Conservation (phyloP, 2,797 vertebrate species). For the Myotis daubentonii region DNA sequence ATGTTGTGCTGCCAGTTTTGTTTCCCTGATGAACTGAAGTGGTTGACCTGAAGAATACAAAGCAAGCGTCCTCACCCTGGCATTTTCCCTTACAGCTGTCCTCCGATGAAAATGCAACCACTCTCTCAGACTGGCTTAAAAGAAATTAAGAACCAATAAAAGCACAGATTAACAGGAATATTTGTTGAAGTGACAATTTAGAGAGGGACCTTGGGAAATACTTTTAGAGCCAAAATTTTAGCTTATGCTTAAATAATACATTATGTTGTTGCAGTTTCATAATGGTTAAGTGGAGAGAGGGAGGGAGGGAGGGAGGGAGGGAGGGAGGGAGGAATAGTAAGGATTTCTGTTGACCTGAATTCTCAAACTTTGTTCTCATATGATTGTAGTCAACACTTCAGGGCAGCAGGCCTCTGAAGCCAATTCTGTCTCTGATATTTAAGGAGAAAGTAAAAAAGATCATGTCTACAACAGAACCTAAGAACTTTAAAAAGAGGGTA, state of each 20-base stretch:
- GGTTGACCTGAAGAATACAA: conserved; percentile 46
- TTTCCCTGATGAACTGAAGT: conserved; percentile 67
- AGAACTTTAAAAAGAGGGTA: not conserved
- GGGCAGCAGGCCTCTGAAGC: not conserved
- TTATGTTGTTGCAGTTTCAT: not conserved
- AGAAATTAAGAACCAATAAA: not conserved
- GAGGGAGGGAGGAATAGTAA: not conserved
- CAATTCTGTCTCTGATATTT: not conserved
- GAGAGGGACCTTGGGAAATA: not conserved
- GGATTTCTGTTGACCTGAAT: not conserved
- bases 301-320: not conserved
- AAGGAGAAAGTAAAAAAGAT: not conserved
- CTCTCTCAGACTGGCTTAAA: not conserved
- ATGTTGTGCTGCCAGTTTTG: conserved; percentile 66
- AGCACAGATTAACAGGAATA: not conserved
- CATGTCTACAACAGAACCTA: not conserved
- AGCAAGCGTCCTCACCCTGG: not conserved
- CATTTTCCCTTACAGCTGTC: not conserved
- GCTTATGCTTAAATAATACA: not conserved
- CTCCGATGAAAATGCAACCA: not conserved
- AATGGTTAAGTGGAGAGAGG: not conserved
- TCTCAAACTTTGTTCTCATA: not conserved
- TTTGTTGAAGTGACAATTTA: not conserved
- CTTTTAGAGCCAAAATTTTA: not conserved
- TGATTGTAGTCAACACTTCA: not conserved